phyloP scores from a whole-genome alignment of 2,888 invertebrate genomes.

The Parasteatoda lunata region DNA sequence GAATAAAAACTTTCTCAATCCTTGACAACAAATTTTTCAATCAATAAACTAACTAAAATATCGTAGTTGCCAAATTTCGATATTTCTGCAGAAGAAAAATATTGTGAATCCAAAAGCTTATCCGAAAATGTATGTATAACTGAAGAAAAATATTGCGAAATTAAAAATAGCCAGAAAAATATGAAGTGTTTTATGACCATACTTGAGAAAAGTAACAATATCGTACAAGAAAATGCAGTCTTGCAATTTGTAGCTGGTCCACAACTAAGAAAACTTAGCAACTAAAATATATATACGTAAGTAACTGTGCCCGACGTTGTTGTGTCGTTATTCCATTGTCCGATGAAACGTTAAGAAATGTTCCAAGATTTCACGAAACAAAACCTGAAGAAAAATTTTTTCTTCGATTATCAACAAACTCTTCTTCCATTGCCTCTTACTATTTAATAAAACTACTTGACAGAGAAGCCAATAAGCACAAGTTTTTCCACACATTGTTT shows the following conservation, averaged over 20 bases:
- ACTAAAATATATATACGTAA: slow-evolving; percentile 26
- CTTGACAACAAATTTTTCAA: too few species aligned
- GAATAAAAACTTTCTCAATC: too few species aligned
- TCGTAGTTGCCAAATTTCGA: too few species aligned
- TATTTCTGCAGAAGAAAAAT: too few species aligned
- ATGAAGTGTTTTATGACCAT: too few species aligned
- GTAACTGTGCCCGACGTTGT: slow-evolving; percentile 3
- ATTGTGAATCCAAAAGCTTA: too few species aligned
- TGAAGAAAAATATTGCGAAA: too few species aligned
- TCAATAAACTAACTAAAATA: too few species aligned
- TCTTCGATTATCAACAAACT: slow-evolving; percentile 36
- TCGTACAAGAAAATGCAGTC: too few species aligned
- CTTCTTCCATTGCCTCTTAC: slow-evolving; percentile 10
- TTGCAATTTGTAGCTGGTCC: slow-evolving; percentile 20
- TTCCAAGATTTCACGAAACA: slow-evolving; percentile 42
- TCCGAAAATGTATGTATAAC: too few species aligned
- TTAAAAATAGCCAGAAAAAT: too few species aligned
- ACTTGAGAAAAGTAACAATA: too few species aligned
- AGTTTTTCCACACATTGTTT: slow-evolving; percentile 35
- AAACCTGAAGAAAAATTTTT: slow-evolving; percentile 36
- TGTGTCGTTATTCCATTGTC: slow-evolving; percentile 35
- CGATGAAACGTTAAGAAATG: slow-evolving; percentile 45
- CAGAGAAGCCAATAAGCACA: slow-evolving; percentile 37
- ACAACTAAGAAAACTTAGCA: background rate
- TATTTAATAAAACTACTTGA: slow-evolving; percentile 53